Conservation (phyloP, 1,140 invertebrate genomes). For the Lineus longissimus region DNA sequence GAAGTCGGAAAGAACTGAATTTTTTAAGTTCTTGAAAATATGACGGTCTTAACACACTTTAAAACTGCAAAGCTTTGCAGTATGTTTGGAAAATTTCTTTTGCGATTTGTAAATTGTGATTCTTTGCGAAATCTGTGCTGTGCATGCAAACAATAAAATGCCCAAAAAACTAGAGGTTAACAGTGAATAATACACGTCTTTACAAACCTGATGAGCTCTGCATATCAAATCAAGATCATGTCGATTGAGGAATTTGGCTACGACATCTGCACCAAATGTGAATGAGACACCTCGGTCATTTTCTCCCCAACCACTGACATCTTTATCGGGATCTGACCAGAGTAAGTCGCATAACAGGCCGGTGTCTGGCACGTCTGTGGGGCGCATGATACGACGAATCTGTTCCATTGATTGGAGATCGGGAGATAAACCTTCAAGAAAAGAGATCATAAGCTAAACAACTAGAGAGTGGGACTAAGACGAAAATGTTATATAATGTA, state of each 20-base stretch:
- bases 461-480: not conserved
- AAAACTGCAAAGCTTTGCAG: too few relatives aligned
- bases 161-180: too few relatives aligned
- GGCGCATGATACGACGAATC: conserved; percentile 59
- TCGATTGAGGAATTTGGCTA: conserved; percentile 60
- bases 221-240: conserved; percentile 61
- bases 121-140: too few relatives aligned
- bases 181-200: too few relatives aligned
- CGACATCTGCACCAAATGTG: conserved; percentile 61
- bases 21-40: too few relatives aligned
- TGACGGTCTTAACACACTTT: too few relatives aligned
- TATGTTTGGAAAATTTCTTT: too few relatives aligned
- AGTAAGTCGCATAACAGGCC: conserved; percentile 62
- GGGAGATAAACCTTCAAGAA: conserved; percentile 56
- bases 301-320: conserved; percentile 61
- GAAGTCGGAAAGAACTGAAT: too few relatives aligned
- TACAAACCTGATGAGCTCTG: conserved; percentile 55
- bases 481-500: too few relatives aligned
- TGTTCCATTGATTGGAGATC: conserved; percentile 61
- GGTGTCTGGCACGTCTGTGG: conserved; percentile 61
- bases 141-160: too few relatives aligned
- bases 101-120: too few relatives aligned
- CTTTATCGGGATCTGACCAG: conserved; percentile 63
- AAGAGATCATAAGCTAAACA: conserved; percentile 62
- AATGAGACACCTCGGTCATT: conserved; percentile 60